Evolutionary conservation across 30 jellyfish, hydroid and myxozoan genomes (phyloP).

Genomic region (Hydractinia symbiolongicarpus): DNA sequence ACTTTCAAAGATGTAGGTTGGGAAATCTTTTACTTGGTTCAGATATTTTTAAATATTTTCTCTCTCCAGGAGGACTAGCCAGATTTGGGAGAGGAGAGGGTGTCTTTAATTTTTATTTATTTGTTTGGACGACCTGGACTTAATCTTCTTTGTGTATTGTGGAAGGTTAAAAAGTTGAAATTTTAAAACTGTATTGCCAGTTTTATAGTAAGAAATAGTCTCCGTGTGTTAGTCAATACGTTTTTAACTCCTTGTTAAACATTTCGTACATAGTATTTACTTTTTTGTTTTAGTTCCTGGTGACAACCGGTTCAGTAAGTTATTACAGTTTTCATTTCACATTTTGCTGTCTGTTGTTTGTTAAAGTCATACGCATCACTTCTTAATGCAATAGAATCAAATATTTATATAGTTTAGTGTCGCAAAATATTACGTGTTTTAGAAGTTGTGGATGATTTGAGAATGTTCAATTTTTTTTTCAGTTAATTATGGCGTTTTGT

Average conservation of each 20-base stretch:
- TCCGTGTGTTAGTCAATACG: not conserved
- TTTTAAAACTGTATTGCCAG: too few species aligned
- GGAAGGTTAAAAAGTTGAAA: too few species aligned
- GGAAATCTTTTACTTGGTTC: too few species aligned
- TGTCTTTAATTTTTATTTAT: too few species aligned
- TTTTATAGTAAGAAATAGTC: not conserved
- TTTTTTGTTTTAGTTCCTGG: constrained; percentile 26
- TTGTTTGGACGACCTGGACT: too few species aligned
- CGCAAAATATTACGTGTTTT: too few species aligned
- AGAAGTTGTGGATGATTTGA: too few species aligned
- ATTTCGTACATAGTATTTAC: not conserved
- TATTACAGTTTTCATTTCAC: not conserved
- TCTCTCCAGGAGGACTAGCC: not conserved
- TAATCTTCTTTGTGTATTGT: too few species aligned
- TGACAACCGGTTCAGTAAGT: constrained; percentile 60
- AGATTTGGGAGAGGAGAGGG: too few species aligned
- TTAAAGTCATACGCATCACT: not conserved
- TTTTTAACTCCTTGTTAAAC: not conserved
- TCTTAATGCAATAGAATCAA: not conserved
- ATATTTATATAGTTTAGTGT: too few species aligned
- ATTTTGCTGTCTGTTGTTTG: not conserved
- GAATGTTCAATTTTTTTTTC: not conserved
- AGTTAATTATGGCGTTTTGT: constrained; percentile 77
- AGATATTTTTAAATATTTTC: not conserved
- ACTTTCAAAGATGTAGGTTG: too few species aligned